These are phyloP conservation scores for Amphipyra berbera DNA, from an alignment of 2,888 invertebrate genomes.

Conservation along the genomic window DNA sequence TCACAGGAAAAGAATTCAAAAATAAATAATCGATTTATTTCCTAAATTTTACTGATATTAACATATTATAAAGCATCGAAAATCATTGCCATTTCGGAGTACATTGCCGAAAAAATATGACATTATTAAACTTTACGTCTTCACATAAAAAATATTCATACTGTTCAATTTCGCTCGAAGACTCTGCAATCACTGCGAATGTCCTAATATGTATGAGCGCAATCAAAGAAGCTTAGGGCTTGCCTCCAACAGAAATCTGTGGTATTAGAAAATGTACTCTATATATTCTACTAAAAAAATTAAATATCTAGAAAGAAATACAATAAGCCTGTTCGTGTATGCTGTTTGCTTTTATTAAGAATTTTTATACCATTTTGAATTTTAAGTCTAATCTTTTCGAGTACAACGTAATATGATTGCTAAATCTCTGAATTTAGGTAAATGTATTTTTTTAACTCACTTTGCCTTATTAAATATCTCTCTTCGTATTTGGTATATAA, in stretches of 20 bases:
- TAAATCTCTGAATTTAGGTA: too few species aligned
- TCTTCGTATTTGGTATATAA: too few species aligned
- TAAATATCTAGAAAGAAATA: constrained; percentile 13
- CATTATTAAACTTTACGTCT: constrained; percentile 32
- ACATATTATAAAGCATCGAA: not conserved
- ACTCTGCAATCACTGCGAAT: constrained; percentile 32
- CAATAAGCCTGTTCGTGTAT: constrained; percentile 43
- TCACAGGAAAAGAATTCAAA: too few species aligned
- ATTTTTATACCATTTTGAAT: constrained; percentile 8
- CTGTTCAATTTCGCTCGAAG: constrained; percentile 44
- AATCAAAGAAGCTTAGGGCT: constrained; percentile 47
- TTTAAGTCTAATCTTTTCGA: not conserved
- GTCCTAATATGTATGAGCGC: constrained; percentile 45
- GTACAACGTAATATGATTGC: too few species aligned
- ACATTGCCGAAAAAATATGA: constrained; percentile 15
- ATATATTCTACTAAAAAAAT: constrained; percentile 33
- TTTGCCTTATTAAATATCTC: too few species aligned
- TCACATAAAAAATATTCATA: constrained; percentile 34
- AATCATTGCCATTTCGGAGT: not conserved
- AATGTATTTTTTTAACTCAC: too few species aligned
- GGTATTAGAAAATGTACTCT: constrained; percentile 31
- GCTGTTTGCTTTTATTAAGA: constrained; percentile 26
- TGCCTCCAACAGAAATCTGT: constrained; percentile 26
- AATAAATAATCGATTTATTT: too few species aligned
- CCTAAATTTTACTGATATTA: too few species aligned